Evolutionary conservation across 2,797 vertebrate species (phyloP).

Genomic region (Gallirallus australis): DNA sequence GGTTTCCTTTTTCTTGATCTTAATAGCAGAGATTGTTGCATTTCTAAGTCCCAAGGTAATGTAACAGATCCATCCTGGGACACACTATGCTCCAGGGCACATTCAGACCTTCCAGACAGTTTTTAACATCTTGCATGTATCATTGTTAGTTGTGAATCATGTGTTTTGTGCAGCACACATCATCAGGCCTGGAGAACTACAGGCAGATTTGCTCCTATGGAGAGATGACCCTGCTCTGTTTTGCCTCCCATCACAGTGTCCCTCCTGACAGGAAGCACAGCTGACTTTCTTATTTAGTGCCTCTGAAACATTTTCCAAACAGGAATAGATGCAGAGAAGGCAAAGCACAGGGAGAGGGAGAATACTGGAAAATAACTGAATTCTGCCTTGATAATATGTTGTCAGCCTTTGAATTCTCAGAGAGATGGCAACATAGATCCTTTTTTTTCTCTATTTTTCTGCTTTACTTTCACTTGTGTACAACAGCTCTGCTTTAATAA

Average conservation of each 20-base stretch:
- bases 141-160: neutral
- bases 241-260: neutral
- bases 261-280: neutral
- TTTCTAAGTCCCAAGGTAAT: neutral
- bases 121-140: neutral
- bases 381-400: neutral
- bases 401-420: neutral
- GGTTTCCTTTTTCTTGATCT: neutral
- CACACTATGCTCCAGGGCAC: neutral
- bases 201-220: neutral
- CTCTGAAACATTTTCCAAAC: neutral
- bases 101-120: neutral
- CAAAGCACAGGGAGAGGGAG: neutral
- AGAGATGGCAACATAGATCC: neutral
- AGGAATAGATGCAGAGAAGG: neutral
- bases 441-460: neutral
- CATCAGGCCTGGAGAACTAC: neutral
- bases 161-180: neutral
- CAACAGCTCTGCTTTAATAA: neutral
- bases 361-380: neutral
- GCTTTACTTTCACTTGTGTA: neutral
- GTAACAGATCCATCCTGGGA: neutral
- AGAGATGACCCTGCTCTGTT: neutral
- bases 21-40: neutral
- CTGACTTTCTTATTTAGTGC: neutral